Evolutionary conservation across 2,797 vertebrate species (phyloP), one percentile per base, ranked within the genome.

Genomic region (Scleropages formosus): DNA sequence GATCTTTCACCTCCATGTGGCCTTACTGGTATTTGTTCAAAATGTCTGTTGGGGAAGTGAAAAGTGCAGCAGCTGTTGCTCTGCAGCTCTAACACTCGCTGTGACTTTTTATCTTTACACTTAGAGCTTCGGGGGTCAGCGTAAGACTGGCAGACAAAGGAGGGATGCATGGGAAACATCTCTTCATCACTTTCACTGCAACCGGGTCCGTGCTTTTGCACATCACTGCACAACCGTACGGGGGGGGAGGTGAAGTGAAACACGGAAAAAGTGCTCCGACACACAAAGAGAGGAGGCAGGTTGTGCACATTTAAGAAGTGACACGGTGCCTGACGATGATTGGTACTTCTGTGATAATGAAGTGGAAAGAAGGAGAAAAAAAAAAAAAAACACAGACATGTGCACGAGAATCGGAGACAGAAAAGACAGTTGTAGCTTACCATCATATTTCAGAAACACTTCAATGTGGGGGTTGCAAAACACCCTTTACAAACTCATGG

Each of bases 371-470:
- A n/a, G n/a, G n/a, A n/a, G n/a, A n/a, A n/a, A n/a, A n/a, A n/a
- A n/a, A n/a, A 39, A n/a, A 39, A 83, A 79, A 60, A 53, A 80
- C 78, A 84, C 74, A 83, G 59, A 81, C 64, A 60, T 79, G 83
- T 85, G 84, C 20, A 70, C 77, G 39, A 39, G 39, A 75, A 80
- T 73, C 82, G 84, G 82, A 31, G 74, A 86, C 62, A 85, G 71
- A 84, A 67, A 72, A 83, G 59, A 69, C 85, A 83, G 78, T 84
- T 85, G 80, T 84, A 80, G 74, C 88, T 92, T 89, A 92, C 89
- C 88, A 88, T 84, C 87, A 80, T 82, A 87, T 80, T 81, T 82
- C 89, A 90, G 87, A 82, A 80, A 88, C 80, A 79, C 85, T 47
- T 83, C 82, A 83, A 81, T 70, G 78, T 73, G 60, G 77, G 79